A percentile compares a stretch with the other conserved stretches of the same genome.
Evolutionary conservation across 2,888 invertebrate species (phyloP).

Genomic region (Synergus japonicus): DNA sequence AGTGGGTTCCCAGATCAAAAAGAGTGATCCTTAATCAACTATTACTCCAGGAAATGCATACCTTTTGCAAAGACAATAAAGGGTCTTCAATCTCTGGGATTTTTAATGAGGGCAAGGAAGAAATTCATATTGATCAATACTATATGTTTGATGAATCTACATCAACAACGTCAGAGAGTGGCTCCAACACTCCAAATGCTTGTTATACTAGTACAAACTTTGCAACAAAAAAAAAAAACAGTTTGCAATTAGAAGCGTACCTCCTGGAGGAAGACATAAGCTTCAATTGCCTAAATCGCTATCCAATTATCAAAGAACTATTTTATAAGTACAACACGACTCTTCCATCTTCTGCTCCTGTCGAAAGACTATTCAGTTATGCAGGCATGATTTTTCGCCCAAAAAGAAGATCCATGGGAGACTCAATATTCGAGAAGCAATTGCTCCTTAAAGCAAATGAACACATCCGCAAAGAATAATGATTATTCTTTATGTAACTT

Average conservation of each 20-base stretch:
- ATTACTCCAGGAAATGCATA: not conserved
- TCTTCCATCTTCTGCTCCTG: conserved; percentile 43
- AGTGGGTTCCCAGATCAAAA: not conserved
- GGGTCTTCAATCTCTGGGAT: not conserved
- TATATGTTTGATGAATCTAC: not conserved
- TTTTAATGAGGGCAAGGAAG: not conserved
- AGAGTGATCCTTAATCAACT: not conserved
- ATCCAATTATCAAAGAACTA: conserved; percentile 33
- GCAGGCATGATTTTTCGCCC: conserved; percentile 40
- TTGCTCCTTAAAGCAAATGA: conserved; percentile 30
- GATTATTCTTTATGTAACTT: too few species aligned
- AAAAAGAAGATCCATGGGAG: conserved; percentile 1
- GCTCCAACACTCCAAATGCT: not conserved
- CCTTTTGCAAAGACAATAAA: conserved; percentile 13
- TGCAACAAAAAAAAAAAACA: not conserved
- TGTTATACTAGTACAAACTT: too few species aligned
- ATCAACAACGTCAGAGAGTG: too few species aligned
- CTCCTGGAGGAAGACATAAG: conserved; percentile 15
- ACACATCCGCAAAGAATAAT: too few species aligned
- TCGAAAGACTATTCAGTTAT: conserved; percentile 32
- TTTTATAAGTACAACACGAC: conserved; percentile 46
- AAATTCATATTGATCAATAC: conserved; percentile 8
- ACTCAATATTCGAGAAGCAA: conserved; percentile 16
- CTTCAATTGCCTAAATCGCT: conserved; percentile 1
- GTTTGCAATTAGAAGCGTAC: conserved; percentile 27